Base-by-base conservation (phyloP, 2,888 invertebrate genomes). In the Arge pagana region DNA sequence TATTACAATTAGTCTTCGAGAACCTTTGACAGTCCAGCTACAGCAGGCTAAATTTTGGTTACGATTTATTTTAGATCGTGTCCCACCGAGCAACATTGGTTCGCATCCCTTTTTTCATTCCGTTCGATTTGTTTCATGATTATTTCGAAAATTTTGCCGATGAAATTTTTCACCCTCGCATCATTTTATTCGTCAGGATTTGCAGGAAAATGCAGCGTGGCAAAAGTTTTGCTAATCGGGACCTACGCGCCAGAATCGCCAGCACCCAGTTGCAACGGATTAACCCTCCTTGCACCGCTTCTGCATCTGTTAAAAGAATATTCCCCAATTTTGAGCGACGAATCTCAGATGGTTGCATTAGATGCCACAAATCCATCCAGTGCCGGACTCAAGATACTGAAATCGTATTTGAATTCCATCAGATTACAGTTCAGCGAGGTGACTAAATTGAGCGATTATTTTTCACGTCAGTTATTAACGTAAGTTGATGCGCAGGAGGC, bases 41-140 rank as follows among this genome's bases (percentile, higher is more conserved):
- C 83, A 85, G 57, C 85, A 85, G 71, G 83, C 86, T 23, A 80
- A 82, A 62, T 89, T 88, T 77, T 90, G 90, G 90, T 76, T 90
- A 52, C 83, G 86, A 64, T 89, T 89, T 73, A 79, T 90, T 52
- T 81, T 86, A 69, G 84, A 87, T 30, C 78, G 88, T 50, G 81
- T 85, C 54, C 82, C 83, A 24, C 78, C 81, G 35, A 82, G 83
- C 64, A 83, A 83, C 51, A 78, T 83, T 56, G 82, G 85, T 84
- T 74, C 72, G 71, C 66, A 35, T 6, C 8, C 36, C 5, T 15
- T 37, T 39, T 24, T 11, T 1, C 18, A 16, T 41, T 28, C 28
- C n/a, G 8, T 40, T 7, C 24, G 2, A 39, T 15, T 19, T 13
- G 23, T 8, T 23, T 39, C n/a, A 15, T 19, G 8, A 2, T 11